Evolutionary conservation across 2,797 vertebrate genomes (phyloP), one percentile per base, ranked within the genome.

Genomic region (Ataeniobius toweri): DNA sequence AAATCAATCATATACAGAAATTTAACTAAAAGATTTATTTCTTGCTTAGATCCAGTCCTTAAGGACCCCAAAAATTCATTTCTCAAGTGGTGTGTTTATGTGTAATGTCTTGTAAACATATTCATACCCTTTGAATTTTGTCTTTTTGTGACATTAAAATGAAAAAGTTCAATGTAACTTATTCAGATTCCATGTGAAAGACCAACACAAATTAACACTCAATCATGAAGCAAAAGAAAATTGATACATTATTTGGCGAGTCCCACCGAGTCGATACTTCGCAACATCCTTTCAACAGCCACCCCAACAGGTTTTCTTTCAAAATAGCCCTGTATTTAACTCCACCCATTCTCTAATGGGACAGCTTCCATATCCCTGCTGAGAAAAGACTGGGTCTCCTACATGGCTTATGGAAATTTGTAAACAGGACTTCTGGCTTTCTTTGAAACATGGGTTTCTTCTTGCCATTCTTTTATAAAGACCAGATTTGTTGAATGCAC

Each of bases 1-100:
- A 71, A 46, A 80, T 71, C 31, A 81, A 20, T 71, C 13, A 78
- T 36, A 26, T 31, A 71, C 16, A 81, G 51, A 71, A 63, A 73
- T 36, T 36, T 50, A 50, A 46, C 5, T 46, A 46, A 46, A 46
- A 14, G 50, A 3, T 5, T 53, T 4, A 4, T 6, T 53, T 53
- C 22, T 20, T 20, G 3, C 6, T 53, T 53, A 22, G 1, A 20
- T 22, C 1, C 18, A 53, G 20, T 53, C 18, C 51, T 53, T 20
- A 5, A 5, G 18, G 6, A 53, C 51, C 51, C 51, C 4, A 20
- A 53, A 22, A 18, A 22, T 53, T 18, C 51, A 53, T 53, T 53
- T 53, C 51, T 50, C 20, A 22, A 58, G 4, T 9, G 1, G 22
- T 9, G 24, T 58, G 55, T 58, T n/a, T n/a, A 24, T 24, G 55